Percentiles rank a stretch among this genome's conserved stretches.
These are phyloP conservation scores for Catalaphyllia jardinei DNA, from an alignment of 64 coral and sea anemone genomes.

Conservation along the genomic window DNA sequence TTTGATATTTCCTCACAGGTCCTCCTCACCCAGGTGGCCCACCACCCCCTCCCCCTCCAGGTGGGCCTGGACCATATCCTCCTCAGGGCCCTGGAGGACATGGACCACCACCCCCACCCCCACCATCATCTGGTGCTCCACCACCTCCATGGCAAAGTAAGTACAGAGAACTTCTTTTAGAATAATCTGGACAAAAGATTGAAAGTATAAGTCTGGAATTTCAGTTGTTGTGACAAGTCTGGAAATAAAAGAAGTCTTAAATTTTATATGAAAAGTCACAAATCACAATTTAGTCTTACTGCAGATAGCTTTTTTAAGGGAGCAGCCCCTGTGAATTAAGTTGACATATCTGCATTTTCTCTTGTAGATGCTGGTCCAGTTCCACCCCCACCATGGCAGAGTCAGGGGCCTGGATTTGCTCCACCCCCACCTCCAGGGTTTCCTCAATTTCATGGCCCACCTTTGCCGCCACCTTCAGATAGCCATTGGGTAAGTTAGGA, in stretches of 20 bases:
- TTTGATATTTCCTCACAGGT: not conserved
- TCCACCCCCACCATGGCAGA: slow-evolving; percentile 81
- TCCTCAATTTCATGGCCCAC: slow-evolving; percentile 68
- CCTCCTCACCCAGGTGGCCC: slow-evolving; percentile 18
- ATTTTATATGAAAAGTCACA: too few species aligned
- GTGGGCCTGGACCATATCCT: slow-evolving; percentile 41
- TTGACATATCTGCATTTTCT: not conserved
- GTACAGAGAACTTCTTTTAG: not conserved
- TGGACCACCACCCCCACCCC: slow-evolving; percentile 56
- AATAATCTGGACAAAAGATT: too few species aligned
- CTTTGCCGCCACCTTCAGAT: slow-evolving; percentile 84
- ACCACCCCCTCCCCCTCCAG: slow-evolving; percentile 52
- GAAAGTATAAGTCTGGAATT: too few species aligned
- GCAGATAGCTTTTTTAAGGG: too few species aligned
- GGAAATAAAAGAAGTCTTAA: too few species aligned
- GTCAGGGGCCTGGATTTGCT: slow-evolving; percentile 65
- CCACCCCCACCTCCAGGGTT: slow-evolving; percentile 87
- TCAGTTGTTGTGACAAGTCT: too few species aligned
- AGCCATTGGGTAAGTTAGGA: slow-evolving; percentile 77
- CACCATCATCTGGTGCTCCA: slow-evolving; percentile 51
- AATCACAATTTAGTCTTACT: too few species aligned
- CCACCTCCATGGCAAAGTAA: slow-evolving; percentile 51
- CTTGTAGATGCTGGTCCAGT: slow-evolving; percentile 7
- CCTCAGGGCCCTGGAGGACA: slow-evolving; percentile 37
- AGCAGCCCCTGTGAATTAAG: not conserved